Conservation (phyloP, 2,113 vertebrate species). For the Amia ocellicauda region DNA sequence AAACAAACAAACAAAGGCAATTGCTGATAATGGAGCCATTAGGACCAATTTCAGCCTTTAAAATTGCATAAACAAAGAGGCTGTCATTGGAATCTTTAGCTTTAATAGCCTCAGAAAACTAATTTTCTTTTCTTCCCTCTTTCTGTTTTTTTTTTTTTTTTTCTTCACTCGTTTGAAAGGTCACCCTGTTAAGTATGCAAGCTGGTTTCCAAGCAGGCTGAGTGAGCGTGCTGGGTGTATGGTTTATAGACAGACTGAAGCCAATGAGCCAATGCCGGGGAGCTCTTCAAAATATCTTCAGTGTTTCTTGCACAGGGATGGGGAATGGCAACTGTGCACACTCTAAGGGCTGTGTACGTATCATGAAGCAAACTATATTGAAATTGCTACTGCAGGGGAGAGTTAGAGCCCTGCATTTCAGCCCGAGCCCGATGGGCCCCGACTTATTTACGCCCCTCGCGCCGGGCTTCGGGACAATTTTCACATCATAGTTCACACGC, state of each 20-base stretch:
- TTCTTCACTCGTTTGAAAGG: conserved; percentile 17
- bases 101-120: conserved; percentile 24
- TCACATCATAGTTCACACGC: no score
- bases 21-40: conserved; percentile 27
- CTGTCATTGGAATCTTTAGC: conserved; percentile 18
- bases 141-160: conserved; percentile 19
- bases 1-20: conserved; percentile 30
- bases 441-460: no score
- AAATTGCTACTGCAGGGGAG: background rate
- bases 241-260: conserved; percentile 6
- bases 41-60: conserved; percentile 33
- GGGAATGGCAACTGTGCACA: conserved; percentile 16
- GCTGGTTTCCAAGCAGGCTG: conserved; percentile 25
- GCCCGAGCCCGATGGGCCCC: no score
- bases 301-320: conserved; percentile 15
- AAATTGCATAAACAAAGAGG: conserved; percentile 31
- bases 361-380: background rate
- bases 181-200: conserved; percentile 26
- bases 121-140: conserved; percentile 21
- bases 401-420: no score
- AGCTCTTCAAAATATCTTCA: conserved; percentile 14
- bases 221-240: conserved; percentile 15
- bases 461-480: no score
- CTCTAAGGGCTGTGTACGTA: conserved; percentile 1
- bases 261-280: conserved; percentile 7